Evolutionary conservation across 2,888 invertebrate genomes (phyloP).

Genomic region (Papilio elwesi): DNA sequence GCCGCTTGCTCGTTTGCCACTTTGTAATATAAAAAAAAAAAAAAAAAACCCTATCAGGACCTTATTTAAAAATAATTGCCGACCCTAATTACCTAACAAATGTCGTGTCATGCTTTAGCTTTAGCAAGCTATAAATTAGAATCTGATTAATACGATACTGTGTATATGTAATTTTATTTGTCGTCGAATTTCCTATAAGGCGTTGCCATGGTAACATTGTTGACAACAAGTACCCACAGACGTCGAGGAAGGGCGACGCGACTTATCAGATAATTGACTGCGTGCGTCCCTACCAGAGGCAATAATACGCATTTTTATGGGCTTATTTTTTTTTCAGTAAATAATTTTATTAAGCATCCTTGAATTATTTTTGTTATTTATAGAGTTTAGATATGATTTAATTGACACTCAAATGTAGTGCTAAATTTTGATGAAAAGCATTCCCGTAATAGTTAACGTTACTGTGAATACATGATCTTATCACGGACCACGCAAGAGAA

Average conservation of each 20-base stretch:
- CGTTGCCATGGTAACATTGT: constrained; percentile 58
- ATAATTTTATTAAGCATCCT: too few relatives aligned
- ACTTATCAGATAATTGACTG: constrained; percentile 79
- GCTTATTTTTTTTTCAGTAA: not conserved
- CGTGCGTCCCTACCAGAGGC: constrained; percentile 45
- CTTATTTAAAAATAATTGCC: too few relatives aligned
- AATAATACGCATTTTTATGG: constrained; percentile 12
- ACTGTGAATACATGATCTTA: too few relatives aligned
- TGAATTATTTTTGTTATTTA: too few relatives aligned
- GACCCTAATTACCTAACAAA: not conserved
- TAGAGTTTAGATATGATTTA: too few relatives aligned
- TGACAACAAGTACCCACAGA: constrained; percentile 50
- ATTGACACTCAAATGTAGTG: too few relatives aligned
- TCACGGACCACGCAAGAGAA: too few relatives aligned
- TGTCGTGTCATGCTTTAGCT: not conserved
- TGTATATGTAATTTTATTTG: constrained; percentile 62
- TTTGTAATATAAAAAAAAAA: too few relatives aligned
- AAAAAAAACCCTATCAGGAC: too few relatives aligned
- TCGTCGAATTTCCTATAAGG: constrained; percentile 51
- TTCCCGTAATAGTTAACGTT: too few relatives aligned
- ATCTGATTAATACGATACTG: constrained; percentile 33
- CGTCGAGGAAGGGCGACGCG: constrained; percentile 54
- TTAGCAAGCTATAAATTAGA: constrained; percentile 18
- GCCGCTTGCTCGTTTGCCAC: too few relatives aligned
- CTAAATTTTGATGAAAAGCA: too few relatives aligned